phyloP scores from a whole-genome alignment of 2,888 invertebrate species.

The Phortica magna region DNA sequence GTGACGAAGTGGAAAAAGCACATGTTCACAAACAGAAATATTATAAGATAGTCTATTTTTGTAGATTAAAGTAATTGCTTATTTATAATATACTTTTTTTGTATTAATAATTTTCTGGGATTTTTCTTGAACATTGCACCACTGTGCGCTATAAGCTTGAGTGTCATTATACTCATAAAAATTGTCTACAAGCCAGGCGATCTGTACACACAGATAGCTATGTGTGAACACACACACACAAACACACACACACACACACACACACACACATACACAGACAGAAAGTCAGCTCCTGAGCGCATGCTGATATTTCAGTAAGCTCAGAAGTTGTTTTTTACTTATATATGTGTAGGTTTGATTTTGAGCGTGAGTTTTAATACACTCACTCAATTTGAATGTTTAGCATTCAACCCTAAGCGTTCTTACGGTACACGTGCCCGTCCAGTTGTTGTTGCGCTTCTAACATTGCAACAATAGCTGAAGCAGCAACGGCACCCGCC shows the following conservation, averaged over 20 bases:
- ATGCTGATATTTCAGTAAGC: slow-evolving; percentile 59
- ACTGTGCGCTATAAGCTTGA: slow-evolving; percentile 60
- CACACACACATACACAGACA: slow-evolving; percentile 47
- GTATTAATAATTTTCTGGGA: background rate
- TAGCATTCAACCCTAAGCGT: slow-evolving; percentile 75
- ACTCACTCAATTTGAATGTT: slow-evolving; percentile 69
- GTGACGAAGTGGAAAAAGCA: slow-evolving; percentile 30
- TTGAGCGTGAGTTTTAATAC: slow-evolving; percentile 62
- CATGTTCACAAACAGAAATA: background rate
- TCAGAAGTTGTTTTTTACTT: slow-evolving; percentile 49
- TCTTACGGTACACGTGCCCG: slow-evolving; percentile 74
- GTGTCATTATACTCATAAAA: slow-evolving; percentile 52
- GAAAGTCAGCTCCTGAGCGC: slow-evolving; percentile 56
- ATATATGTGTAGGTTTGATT: slow-evolving; percentile 30
- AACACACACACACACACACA: slow-evolving; percentile 55
- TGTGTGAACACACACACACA: slow-evolving; percentile 53
- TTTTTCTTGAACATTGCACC: slow-evolving; percentile 40
- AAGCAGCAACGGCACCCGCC: slow-evolving; percentile 47
- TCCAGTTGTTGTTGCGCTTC: background rate
- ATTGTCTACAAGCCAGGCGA: slow-evolving; percentile 54
- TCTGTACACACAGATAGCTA: slow-evolving; percentile 45
- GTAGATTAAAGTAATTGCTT: background rate
- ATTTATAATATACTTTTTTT: background rate
- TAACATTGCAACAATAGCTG: background rate
- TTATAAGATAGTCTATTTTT: slow-evolving; percentile 8